Base-by-base conservation (phyloP, 2,888 invertebrate species). In the Ectemnius continuus region DNA sequence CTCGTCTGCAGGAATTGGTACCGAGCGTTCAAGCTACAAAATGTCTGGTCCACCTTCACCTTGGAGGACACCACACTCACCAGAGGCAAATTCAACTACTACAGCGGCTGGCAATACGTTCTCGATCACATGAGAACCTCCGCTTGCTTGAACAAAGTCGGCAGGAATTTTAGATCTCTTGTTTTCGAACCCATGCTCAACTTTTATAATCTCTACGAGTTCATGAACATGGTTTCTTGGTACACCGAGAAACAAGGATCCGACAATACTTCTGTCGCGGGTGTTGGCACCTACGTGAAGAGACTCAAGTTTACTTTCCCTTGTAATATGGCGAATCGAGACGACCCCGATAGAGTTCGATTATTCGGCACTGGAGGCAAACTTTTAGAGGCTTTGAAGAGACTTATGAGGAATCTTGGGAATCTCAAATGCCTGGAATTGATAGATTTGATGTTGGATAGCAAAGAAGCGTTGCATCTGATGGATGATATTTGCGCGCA, bases 191-290 rank as follows among this genome's bases (percentile, higher is more conserved):
- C 96, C 0, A 94, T 94, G 92, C 91, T 93, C 72, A 96, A 96
- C 88, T 95, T 96, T 84, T 95, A 95, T 89, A 96, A 96, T 88
- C 92, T 97, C 57, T 96, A 95, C 88, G 96, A 96, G 88, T 97
- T 97, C 86, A 95, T 97, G 93, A 94, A 95, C 70, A 94, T 96
- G 92, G 88, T 96, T n/a, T 93, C 95, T 0, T 95, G 95, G 92
- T 96, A 94, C 86, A 93, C 94, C 0, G 95, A 95, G 81, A 86
- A 77, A 59, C 89, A 91, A 57, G 88, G 86, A 0, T 81, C 77
- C 0, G 88, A 89, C 14, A 88, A 88, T 65, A 85, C 85, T 0
- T 82, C 87, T 0, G 87, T 88, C 2, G 86, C 88, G 5, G 94
- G 92, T 5, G 92, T 94, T 64, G 94, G 94, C 0, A 89, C 89